These are phyloP conservation scores for Cotesia glomerata DNA, from an alignment of 1,140 invertebrate species.

Conservation along the genomic window DNA sequence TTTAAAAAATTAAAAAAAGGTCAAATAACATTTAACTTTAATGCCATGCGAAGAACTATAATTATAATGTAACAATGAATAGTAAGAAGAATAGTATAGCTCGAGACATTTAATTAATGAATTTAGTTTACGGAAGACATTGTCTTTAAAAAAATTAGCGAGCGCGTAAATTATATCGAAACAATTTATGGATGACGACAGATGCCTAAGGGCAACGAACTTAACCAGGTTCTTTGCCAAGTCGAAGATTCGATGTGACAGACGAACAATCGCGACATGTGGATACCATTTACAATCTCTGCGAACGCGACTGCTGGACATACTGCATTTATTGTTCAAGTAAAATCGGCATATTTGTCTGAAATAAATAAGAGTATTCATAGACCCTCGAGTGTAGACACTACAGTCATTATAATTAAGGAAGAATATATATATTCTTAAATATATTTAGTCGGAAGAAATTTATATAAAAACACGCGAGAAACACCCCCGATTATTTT, in stretches of 20 bases:
- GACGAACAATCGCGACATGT: constrained; percentile 25
- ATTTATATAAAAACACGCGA: no score
- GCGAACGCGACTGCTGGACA: background rate
- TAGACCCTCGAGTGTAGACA: no score
- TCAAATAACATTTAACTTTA: no score
- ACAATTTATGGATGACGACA: background rate
- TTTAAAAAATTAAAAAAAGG: no score
- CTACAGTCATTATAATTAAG: no score
- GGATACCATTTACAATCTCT: constrained; percentile 19
- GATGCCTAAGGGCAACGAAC: constrained; percentile 23
- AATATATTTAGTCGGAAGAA: no score
- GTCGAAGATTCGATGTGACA: constrained; percentile 25
- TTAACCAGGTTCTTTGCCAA: constrained; percentile 18
- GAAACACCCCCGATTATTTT: no score
- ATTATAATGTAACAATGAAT: no score
- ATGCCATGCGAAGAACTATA: no score
- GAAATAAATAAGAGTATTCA: no score
- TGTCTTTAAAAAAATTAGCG: background rate
- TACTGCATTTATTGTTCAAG: background rate
- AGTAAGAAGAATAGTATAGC: no score
- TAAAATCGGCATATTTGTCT: background rate
- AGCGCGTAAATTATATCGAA: background rate
- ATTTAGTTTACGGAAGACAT: background rate
- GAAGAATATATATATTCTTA: no score
- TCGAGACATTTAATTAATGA: background rate